Conservation (phyloP, 1,140 invertebrate species). For the Drosophila sulfurigaster region DNA sequence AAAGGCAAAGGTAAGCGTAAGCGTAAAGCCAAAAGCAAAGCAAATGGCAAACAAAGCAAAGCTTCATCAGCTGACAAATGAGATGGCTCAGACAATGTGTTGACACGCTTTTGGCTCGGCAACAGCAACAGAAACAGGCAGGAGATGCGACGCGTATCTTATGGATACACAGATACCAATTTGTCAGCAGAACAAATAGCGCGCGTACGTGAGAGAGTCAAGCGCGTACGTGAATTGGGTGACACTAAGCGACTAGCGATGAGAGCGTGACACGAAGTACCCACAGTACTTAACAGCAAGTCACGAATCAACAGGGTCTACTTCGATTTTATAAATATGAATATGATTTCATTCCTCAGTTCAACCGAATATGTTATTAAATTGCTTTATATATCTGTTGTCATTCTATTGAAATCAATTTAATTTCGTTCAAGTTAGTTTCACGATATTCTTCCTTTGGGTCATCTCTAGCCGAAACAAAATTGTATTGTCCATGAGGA, state of each 20-base stretch:
- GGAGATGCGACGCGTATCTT: slow-evolving; percentile 38
- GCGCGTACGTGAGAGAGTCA: slow-evolving; percentile 63
- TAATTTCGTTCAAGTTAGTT: background rate
- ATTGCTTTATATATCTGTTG: no score
- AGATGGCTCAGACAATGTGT: slow-evolving; percentile 71
- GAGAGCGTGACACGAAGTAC: background rate
- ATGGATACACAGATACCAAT: slow-evolving; percentile 63
- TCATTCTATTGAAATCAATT: no score
- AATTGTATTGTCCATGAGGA: slow-evolving; percentile 6
- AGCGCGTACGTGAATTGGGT: slow-evolving; percentile 74
- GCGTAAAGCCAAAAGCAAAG: slow-evolving; percentile 11
- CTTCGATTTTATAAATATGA: no score
- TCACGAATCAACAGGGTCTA: background rate
- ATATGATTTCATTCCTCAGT: no score
- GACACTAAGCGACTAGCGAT: slow-evolving; percentile 46
- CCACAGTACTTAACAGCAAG: no score
- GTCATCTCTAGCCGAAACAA: slow-evolving; percentile 8
- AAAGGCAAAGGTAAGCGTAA: slow-evolving; percentile 28
- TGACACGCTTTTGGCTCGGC: slow-evolving; percentile 68
- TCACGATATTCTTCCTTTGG: background rate
- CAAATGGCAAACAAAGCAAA: slow-evolving; percentile 58
- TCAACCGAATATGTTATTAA: no score
- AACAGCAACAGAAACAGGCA: background rate
- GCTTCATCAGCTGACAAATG: slow-evolving; percentile 69
- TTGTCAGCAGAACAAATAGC: slow-evolving; percentile 75